Conservation (phyloP, 2,113 vertebrate species). For the Alectura lathami region DNA sequence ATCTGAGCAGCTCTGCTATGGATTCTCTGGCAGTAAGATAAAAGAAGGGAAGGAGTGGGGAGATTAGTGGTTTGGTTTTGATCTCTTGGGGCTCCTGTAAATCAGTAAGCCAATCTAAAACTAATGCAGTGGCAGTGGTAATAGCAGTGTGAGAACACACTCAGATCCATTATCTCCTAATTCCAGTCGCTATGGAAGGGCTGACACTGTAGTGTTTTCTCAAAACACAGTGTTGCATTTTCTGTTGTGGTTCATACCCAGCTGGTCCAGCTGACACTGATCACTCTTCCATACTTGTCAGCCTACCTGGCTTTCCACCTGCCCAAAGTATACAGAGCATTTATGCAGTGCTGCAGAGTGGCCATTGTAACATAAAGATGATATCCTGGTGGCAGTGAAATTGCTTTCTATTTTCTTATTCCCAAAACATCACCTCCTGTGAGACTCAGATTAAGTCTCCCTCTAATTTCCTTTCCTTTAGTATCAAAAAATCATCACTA, state of each 20-base stretch:
- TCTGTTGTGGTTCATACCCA: neutral
- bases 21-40: neutral
- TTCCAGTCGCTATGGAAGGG: neutral
- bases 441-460: neutral
- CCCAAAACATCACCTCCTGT: neutral
- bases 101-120: constrained; percentile 31
- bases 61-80: constrained; percentile 25
- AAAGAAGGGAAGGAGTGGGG: neutral
- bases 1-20: neutral
- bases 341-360: neutral
- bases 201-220: neutral
- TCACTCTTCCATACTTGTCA: neutral
- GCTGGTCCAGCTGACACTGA: neutral
- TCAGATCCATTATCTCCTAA: neutral
- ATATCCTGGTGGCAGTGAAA: neutral
- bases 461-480: neutral
- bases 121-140: neutral
- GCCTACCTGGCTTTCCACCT: neutral
- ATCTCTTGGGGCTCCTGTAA: constrained; percentile 13
- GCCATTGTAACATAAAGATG: neutral
- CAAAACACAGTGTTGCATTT: neutral
- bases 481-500: neutral
- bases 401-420: neutral
- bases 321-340: neutral
- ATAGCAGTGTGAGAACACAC: neutral